Conservation (phyloP, 1,140 invertebrate genomes). For the Zophobas atratus region DNA sequence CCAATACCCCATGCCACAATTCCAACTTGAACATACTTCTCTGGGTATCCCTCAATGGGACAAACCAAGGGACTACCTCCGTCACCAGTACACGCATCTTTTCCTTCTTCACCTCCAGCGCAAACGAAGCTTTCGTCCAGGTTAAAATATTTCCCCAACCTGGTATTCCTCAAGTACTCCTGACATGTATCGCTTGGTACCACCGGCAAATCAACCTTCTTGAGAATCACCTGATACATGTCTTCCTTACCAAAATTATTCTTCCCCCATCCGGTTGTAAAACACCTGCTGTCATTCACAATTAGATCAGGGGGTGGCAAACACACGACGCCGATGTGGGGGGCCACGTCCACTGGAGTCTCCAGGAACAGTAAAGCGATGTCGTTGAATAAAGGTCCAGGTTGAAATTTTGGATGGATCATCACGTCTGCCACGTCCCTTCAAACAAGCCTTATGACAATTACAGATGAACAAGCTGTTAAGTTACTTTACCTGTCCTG, state of each 20-base stretch:
- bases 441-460: background rate
- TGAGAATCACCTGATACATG: slow-evolving; percentile 71
- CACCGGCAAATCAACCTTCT: slow-evolving; percentile 76
- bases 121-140: slow-evolving; percentile 79
- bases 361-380: slow-evolving; percentile 78
- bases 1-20: too few relatives aligned
- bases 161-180: slow-evolving; percentile 71
- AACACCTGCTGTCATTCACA: slow-evolving; percentile 66
- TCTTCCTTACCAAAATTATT: slow-evolving; percentile 71
- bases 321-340: slow-evolving; percentile 71
- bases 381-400: slow-evolving; percentile 76
- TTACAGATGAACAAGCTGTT: slow-evolving; percentile 69
- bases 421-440: slow-evolving; percentile 44
- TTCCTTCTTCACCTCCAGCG: slow-evolving; percentile 78
- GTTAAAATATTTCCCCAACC: slow-evolving; percentile 74
- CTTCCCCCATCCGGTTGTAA: slow-evolving; percentile 79
- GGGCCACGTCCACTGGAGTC: slow-evolving; percentile 70
- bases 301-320: slow-evolving; percentile 63
- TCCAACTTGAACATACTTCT: too few relatives aligned
- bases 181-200: slow-evolving; percentile 72
- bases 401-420: slow-evolving; percentile 58
- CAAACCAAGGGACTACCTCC: slow-evolving; percentile 77
- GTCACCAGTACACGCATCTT: slow-evolving; percentile 80
- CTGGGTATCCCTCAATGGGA: slow-evolving; percentile 62
- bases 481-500: slow-evolving; percentile 66